These are phyloP conservation scores for Coelopa frigida DNA, from an alignment of 1,140 invertebrate genomes.

Conservation along the genomic window DNA sequence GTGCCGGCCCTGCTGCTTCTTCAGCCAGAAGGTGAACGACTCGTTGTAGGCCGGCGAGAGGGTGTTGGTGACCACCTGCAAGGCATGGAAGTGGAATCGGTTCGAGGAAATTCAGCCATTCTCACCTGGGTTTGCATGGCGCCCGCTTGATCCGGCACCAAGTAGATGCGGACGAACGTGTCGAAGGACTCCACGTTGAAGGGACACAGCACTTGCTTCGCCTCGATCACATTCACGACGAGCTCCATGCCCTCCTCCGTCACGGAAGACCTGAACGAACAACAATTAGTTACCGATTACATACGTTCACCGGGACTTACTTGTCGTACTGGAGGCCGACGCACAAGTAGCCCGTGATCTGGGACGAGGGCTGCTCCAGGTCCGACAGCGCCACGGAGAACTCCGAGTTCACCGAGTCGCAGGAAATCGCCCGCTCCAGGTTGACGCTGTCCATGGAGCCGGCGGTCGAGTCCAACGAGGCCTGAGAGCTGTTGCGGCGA, in stretches of 20 bases:
- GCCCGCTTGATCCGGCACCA: conserved; percentile 63
- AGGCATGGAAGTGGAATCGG: background rate
- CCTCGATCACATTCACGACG: conserved; percentile 67
- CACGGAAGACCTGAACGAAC: conserved; percentile 16
- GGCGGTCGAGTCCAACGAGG: conserved; percentile 22
- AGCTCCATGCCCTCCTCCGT: conserved; percentile 62
- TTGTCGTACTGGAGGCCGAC: conserved; percentile 71
- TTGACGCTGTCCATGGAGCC: conserved; percentile 29
- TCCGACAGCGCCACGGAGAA: conserved; percentile 69
- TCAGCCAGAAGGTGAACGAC: conserved; percentile 63
- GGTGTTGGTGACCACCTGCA: conserved; percentile 46
- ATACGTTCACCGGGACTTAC: conserved; percentile 45
- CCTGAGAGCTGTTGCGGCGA: conserved; percentile 37
- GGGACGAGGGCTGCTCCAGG: conserved; percentile 55
- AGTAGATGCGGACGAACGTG: conserved; percentile 66
- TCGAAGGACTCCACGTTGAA: conserved; percentile 58
- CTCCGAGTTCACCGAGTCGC: conserved; percentile 76
- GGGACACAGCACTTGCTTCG: conserved; percentile 59
- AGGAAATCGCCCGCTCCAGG: conserved; percentile 62
- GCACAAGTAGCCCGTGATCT: conserved; percentile 67
- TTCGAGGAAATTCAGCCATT: background rate
- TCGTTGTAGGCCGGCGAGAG: conserved; percentile 65
- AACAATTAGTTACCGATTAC: too few species aligned
- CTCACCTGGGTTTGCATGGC: conserved; percentile 66
- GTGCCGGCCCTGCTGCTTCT: conserved; percentile 41